Conservation (phyloP, 1,140 invertebrate genomes). For the Homalodisca vitripennis region DNA sequence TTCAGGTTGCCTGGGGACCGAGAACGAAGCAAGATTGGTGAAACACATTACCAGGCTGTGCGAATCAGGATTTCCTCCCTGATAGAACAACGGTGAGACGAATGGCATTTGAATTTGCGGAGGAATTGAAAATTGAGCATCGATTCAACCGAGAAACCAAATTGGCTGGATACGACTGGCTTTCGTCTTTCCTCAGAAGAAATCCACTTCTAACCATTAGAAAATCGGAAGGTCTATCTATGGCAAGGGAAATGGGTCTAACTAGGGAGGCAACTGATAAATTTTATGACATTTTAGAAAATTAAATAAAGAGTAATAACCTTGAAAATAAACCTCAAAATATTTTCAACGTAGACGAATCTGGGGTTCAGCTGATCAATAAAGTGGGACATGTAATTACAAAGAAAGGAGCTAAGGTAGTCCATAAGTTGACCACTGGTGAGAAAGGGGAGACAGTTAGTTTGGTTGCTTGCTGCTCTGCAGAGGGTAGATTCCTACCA, state of each 20-base stretch:
- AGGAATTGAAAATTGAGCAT: neutral
- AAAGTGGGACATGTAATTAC: neutral
- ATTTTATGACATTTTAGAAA: neutral
- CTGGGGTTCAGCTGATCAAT: conserved; percentile 27
- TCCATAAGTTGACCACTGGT: conserved; percentile 12
- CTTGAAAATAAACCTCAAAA: conserved; percentile 9
- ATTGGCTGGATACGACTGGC: neutral
- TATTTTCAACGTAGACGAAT: conserved; percentile 31
- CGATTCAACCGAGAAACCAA: neutral
- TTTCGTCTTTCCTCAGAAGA: neutral
- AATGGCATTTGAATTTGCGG: neutral
- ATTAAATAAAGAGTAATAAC: neutral
- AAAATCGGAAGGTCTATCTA: neutral
- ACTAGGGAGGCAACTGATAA: neutral
- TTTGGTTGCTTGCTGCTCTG: conserved; percentile 22
- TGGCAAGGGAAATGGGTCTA: neutral
- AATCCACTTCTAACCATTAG: neutral
- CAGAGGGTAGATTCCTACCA: conserved; percentile 22
- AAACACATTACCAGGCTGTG: neutral
- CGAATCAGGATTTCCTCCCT: neutral
- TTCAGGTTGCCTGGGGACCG: neutral
- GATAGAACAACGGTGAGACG: neutral
- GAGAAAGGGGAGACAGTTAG: conserved; percentile 28
- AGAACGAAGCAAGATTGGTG: neutral
- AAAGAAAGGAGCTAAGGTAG: conserved; percentile 30